phyloP scores from a whole-genome alignment of 2,113 vertebrate species.

The Amblyopsis rosae region DNA sequence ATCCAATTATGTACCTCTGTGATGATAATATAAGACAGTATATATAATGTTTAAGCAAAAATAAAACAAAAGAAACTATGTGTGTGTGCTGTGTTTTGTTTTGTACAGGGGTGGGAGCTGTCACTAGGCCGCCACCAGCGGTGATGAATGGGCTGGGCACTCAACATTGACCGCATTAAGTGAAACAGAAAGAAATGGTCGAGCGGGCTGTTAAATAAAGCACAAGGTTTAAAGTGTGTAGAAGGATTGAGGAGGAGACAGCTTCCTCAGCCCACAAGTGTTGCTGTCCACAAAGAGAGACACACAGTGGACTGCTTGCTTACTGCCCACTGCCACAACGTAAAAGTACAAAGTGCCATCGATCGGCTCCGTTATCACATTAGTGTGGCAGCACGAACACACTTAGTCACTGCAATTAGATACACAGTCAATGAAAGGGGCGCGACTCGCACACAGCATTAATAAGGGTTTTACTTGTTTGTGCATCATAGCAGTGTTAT shows the following conservation, averaged over 20 bases:
- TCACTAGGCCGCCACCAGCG: constrained; percentile 31
- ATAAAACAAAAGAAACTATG: constrained; percentile 35
- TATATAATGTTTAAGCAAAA: too few species aligned
- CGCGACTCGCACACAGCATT: constrained; percentile 13
- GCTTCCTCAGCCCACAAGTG: neutral
- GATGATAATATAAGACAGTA: too few species aligned
- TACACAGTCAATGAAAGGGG: constrained; percentile 61
- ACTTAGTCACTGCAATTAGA: constrained; percentile 80
- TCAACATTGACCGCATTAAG: neutral
- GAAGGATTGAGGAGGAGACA: too few species aligned
- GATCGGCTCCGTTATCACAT: constrained; percentile 74
- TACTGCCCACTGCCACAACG: constrained; percentile 42
- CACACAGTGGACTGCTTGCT: constrained; percentile 51
- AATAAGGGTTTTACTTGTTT: too few species aligned
- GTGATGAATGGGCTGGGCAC: constrained; percentile 42
- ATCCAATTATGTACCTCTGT: too few species aligned
- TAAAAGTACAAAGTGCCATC: constrained; percentile 74
- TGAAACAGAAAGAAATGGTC: too few species aligned
- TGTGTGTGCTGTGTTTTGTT: constrained; percentile 5
- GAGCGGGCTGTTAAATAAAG: too few species aligned
- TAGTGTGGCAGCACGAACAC: constrained; percentile 75
- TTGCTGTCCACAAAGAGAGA: constrained; percentile 18
- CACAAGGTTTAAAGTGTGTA: too few species aligned
- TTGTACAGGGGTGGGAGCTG: constrained; percentile 3
- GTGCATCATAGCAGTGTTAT: too few species aligned